phyloP scores from a whole-genome alignment of 2,113 vertebrate species.

The Lasiurus borealis region DNA sequence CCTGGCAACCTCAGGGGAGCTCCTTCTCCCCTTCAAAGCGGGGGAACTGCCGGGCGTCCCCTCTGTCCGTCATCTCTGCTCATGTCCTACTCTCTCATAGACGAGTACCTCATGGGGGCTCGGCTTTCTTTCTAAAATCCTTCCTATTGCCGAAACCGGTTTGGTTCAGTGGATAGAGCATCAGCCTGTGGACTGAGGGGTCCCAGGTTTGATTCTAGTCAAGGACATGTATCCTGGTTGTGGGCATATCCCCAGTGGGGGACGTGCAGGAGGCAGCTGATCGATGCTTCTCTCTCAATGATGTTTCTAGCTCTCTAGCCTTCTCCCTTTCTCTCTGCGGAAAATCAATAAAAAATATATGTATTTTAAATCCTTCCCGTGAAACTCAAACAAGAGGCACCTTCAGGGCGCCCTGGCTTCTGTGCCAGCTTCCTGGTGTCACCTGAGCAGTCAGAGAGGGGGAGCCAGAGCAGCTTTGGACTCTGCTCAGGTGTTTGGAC shows the following conservation, averaged over 20 bases:
- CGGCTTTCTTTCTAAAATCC: conserved; percentile 68
- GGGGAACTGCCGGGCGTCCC: too few relatives aligned
- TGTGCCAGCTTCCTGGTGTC: neutral
- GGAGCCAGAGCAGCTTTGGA: neutral
- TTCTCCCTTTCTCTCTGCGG: too few relatives aligned
- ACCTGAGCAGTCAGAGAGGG: neutral
- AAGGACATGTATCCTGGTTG: too few relatives aligned
- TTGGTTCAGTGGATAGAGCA: too few relatives aligned
- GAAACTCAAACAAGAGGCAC: conserved; percentile 63
- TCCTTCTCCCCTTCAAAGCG: neutral
- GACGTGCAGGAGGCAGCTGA: too few relatives aligned
- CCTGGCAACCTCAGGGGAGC: neutral
- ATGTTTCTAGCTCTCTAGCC: too few relatives aligned
- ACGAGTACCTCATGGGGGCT: conserved; percentile 57
- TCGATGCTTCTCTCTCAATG: too few relatives aligned
- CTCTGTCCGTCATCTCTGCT: conserved; percentile 69
- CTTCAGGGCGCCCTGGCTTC: neutral
- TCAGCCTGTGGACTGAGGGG: too few relatives aligned
- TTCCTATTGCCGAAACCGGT: neutral
- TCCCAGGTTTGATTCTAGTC: too few relatives aligned
- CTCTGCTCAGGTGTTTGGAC: neutral
- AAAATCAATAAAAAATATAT: too few relatives aligned
- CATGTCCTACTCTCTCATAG: conserved; percentile 69
- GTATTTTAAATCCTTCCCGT: neutral
- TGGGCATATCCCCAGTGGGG: too few relatives aligned